Percentiles rank a stretch among this genome's conserved stretches.
Conservation (phyloP, 2,797 vertebrate species). For the Pelochelys cantorii region DNA sequence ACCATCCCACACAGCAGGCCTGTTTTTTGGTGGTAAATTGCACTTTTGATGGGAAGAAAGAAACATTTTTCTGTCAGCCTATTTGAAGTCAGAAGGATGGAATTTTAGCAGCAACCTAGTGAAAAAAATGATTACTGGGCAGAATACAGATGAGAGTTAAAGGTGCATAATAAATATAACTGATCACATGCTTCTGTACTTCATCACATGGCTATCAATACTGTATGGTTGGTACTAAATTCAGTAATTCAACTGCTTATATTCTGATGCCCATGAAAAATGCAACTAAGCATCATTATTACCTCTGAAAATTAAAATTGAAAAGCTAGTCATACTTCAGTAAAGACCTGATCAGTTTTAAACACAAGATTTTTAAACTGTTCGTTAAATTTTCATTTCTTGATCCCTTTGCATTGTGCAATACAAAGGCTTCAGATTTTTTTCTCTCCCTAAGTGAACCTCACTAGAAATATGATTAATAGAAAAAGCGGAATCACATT, state of each 20-base stretch:
- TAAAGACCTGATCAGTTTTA: background rate
- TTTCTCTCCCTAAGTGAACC: slow-evolving; percentile 11
- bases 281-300: background rate
- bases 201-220: background rate
- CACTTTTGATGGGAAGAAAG: background rate
- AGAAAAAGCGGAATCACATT: slow-evolving; percentile 6
- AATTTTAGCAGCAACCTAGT: background rate
- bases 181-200: background rate
- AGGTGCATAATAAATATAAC: background rate
- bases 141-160: background rate
- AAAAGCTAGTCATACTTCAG: background rate
- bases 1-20: background rate
- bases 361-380: slow-evolving; percentile 8
- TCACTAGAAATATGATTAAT: slow-evolving; percentile 35
- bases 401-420: slow-evolving; percentile 9
- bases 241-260: background rate
- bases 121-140: background rate
- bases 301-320: background rate
- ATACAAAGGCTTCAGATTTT: slow-evolving; percentile 37
- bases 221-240: background rate
- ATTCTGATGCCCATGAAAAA: background rate
- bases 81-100: background rate
- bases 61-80: background rate
- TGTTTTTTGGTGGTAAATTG: background rate
- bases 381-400: background rate